These are phyloP conservation scores for Drosophila fungiperda DNA, from an alignment of 2,888 invertebrate species.

Conservation along the genomic window DNA sequence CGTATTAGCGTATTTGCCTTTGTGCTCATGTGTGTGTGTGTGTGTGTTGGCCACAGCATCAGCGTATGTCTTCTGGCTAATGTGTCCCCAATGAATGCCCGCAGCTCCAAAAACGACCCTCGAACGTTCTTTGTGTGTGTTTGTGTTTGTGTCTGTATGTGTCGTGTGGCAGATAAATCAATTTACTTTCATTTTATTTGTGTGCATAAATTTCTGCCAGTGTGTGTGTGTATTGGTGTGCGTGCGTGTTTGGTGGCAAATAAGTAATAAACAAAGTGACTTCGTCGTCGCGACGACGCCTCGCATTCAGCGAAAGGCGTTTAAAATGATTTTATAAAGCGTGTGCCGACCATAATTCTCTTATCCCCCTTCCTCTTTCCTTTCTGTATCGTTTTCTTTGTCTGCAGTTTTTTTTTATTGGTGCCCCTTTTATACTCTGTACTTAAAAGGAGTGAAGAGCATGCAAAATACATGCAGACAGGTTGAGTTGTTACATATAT, in stretches of 20 bases:
- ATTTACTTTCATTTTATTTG: constrained; percentile 79
- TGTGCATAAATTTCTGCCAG: constrained; percentile 72
- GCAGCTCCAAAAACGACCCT: constrained; percentile 55
- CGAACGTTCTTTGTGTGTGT: constrained; percentile 37
- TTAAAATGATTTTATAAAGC: constrained; percentile 68
- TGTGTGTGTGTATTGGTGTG: constrained; percentile 19
- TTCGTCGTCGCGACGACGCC: constrained; percentile 37
- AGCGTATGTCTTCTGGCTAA: constrained; percentile 72
- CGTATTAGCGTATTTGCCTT: constrained; percentile 65
- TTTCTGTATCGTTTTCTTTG: not conserved
- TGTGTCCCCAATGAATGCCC: constrained; percentile 82
- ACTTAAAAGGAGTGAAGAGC: not conserved
- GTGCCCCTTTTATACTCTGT: not conserved
- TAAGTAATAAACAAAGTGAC: constrained; percentile 62
- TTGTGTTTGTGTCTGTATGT: constrained; percentile 23
- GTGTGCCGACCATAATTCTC: constrained; percentile 49
- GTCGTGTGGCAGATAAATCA: constrained; percentile 74
- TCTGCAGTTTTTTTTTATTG: not conserved
- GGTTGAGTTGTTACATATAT: not conserved
- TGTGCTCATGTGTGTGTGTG: constrained; percentile 37
- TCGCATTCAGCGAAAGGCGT: constrained; percentile 48
- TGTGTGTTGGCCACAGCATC: constrained; percentile 49
- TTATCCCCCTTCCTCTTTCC: not conserved
- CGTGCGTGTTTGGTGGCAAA: constrained; percentile 30
- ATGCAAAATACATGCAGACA: not conserved